Base-by-base conservation (phyloP, 1,140 invertebrate genomes). In the Spodoptera litura region DNA sequence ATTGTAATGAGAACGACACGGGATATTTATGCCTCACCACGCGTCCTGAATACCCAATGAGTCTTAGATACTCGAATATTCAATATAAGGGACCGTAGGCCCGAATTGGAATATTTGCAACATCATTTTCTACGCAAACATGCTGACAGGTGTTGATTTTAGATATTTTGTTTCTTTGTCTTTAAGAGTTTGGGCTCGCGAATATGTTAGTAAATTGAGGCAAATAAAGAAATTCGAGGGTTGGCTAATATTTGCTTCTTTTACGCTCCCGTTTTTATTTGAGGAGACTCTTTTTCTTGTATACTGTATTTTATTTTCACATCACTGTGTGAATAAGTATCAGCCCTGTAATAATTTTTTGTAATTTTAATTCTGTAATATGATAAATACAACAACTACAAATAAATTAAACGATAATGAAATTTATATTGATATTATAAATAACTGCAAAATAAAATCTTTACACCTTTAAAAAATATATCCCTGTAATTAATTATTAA, bases 1-100 rank as follows among this genome's bases (percentile, higher is more conserved):
- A 93, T 92, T 92, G 89, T 93, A 94, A 94, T 90, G 89, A 94
- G 90, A 77, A 84, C 85, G 92, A 92, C 89, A 90, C 86, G 81
- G 88, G 89, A 93, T 94, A 94, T 94, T 94, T 94, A 91, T 92
- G 92, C 87, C 86, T 72, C 66, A 78, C 80, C 88, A 90, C 86
- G 89, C 88, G 85, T 81, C 88, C 90, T 84, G 92, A 92, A 93
- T 93, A 94, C 83, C 70, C 81, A 92, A 92, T 89, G 89, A 91
- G 38, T 44, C 55, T 25, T 51, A 49, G 51, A 75, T 75, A 75
- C 82, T 84, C 81, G 82, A 85, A 88, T 93, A 90, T 93, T 91
- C 87, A 90, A 91, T 91, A 91, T 89, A 89, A 86, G 86, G 82
- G 81, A 76, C 82, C 76, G 79, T 44, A 59, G 75, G 73, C 79